Evolutionary conservation across 1,140 invertebrate species (phyloP), one percentile per base, ranked within the genome.

Genomic region (Formica selysi): DNA sequence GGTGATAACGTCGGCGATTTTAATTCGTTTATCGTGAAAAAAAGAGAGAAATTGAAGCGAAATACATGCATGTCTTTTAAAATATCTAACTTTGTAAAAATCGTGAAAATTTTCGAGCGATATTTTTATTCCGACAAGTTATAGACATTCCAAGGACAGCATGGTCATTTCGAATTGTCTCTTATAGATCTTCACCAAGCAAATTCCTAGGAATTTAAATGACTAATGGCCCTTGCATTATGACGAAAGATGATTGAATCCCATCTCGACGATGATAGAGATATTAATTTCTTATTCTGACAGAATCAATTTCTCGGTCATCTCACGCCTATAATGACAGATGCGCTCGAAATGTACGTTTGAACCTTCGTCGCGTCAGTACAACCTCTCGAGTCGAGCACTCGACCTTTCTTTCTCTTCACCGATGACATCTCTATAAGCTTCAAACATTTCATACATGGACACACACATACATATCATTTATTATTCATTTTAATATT

Each of bases 241-340:
- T 51, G 11, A 32, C 5, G 8, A 26, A 22, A 64, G 61, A 78
- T 65, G 59, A 65, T 67, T 67, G n/a, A 79, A 79, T 61, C 32
- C 29, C 13, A 44, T 29, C 36, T 5, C 26, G n/a, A n/a, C 44
- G 44, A 8, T 67, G 51, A 67, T 67, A 68, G 44, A 79, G 76
- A 36, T 67, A 67, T 79, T 38, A 54, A 79, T 67, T 79, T 68
- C 29, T 65, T 65, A 65, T 65, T 78, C 29, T 26, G n/a, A 36
- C 32, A 68, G 62, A 79, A 79, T 68, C 41, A 51, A 36, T 79
- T 68, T 48, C 44, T 79, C 29, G 76, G 5, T 26, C 5, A 48
- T 79, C 36, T n/a, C n/a, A 44, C 13, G 29, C 8, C 3, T 68
- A 13, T 26, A 26, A 38, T n/a, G 62, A 67, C 76, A 54, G 41